Evolutionary conservation across 1,140 invertebrate species (phyloP).

Genomic region (Procambarus virginalis): DNA sequence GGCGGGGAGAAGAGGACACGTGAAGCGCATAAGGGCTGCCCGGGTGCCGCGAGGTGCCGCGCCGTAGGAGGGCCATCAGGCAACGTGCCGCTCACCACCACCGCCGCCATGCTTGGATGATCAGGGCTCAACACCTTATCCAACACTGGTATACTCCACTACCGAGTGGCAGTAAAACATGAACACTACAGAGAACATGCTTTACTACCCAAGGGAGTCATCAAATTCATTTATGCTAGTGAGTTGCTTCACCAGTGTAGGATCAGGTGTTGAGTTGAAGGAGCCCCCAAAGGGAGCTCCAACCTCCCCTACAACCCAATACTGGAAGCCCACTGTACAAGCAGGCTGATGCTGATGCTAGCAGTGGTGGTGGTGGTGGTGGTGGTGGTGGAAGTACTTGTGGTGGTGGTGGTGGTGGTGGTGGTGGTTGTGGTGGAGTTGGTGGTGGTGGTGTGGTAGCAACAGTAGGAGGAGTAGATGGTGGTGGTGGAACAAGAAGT

Average conservation of each 20-base stretch:
- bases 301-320: constrained; percentile 48
- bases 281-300: constrained; percentile 29
- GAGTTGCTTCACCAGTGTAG: constrained; percentile 42
- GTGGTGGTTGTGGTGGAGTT: constrained; percentile 61
- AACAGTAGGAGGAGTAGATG: constrained; percentile 69
- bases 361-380: constrained; percentile 63
- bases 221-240: not conserved
- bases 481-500: constrained; percentile 69
- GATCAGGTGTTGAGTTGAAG: constrained; percentile 41
- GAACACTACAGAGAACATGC: constrained; percentile 9
- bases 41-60: constrained; percentile 66
- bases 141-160: constrained; percentile 9
- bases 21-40: constrained; percentile 68
- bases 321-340: constrained; percentile 51
- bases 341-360: constrained; percentile 45
- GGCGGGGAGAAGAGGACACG: constrained; percentile 68
- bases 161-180: constrained; percentile 36
- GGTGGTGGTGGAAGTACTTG: constrained; percentile 46
- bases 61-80: constrained; percentile 65
- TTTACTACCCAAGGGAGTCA: constrained; percentile 14
- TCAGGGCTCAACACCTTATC: constrained; percentile 32
- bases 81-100: constrained; percentile 66
- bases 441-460: constrained; percentile 52
- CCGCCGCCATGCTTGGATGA: constrained; percentile 51
- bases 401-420: constrained; percentile 66